Percentiles rank a stretch among this genome's conserved stretches.
Evolutionary conservation across 2,888 invertebrate genomes (phyloP).

Genomic region (Ommatoiulus sabulosus): DNA sequence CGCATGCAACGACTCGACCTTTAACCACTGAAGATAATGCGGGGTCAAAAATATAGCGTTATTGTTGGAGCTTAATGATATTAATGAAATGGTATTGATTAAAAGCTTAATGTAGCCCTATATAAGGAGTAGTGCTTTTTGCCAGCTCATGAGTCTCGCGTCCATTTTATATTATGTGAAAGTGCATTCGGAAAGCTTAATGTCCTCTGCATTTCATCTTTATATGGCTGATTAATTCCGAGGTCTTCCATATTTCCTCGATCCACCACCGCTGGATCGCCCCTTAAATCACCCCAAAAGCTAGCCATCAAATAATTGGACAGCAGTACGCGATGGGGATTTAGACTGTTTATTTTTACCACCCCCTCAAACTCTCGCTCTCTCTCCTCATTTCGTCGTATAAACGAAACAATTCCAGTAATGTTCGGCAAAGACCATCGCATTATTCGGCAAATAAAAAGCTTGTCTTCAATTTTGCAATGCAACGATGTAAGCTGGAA

Average conservation of each 20-base stretch:
- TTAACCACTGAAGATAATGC: conserved; percentile 28
- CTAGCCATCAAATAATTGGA: conserved; percentile 14
- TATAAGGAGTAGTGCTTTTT: not conserved
- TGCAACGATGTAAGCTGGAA: not conserved
- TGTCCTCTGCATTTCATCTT: conserved; percentile 34
- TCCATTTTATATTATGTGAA: conserved; percentile 28
- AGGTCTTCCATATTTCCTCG: conserved; percentile 34
- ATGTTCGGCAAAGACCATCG: conserved; percentile 26
- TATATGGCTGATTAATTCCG: conserved; percentile 34
- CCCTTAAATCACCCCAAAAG: conserved; percentile 27
- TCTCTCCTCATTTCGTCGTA: not conserved
- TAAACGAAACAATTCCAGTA: conserved; percentile 37
- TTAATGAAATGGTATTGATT: conserved; percentile 34
- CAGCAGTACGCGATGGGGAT: conserved; percentile 15
- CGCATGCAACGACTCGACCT: conserved; percentile 19
- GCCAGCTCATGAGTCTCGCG: conserved; percentile 10
- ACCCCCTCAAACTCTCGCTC: not conserved
- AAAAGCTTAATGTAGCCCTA: conserved; percentile 3
- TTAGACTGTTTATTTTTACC: conserved; percentile 19
- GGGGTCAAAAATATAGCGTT: conserved; percentile 34
- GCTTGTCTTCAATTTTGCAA: conserved; percentile 17
- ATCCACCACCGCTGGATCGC: conserved; percentile 28
- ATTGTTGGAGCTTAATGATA: conserved; percentile 13
- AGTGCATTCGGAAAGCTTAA: conserved; percentile 34
- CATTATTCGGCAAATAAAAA: conserved; percentile 26